Evolutionary conservation across 2,113 vertebrate genomes (phyloP), one percentile per base, ranked within the genome.

Genomic region (Synodontis membranacea): DNA sequence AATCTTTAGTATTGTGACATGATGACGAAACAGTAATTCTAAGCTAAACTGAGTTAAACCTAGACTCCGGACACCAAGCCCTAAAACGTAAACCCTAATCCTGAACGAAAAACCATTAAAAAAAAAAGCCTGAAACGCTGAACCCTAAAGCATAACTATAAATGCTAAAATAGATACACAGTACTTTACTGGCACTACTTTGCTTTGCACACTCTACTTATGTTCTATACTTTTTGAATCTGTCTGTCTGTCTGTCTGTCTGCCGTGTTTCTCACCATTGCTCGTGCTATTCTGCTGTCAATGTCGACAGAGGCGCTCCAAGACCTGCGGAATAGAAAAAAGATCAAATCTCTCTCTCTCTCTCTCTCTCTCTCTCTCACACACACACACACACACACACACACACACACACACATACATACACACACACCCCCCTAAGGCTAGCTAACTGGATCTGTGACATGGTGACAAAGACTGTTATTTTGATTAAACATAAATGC

Each of bases 211-310:
- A 31, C 4, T 64, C 62, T 34, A 34, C 14, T n/a, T n/a, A n/a
- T n/a, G n/a, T n/a, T n/a, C n/a, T n/a, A n/a, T n/a, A n/a, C n/a
- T 10, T 70, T 70, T 19, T 39, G 1, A 70, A 44, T 82, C 58
- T 82, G 31, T 82, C 80, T 31, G 34, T 82, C 80, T 48, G 23
- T 82, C 80, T 62, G 50, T 83, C 82, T 68, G 52, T 70, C 17
- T 25, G 31, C 31, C 4, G 68, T 42, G 75, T 37, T 80, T 39
- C 78, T 80, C 23, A 80, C 78, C 78, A 80, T 80, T 80, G 78
- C 78, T 39, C 15, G 31, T 23, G 52, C 78, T 39, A 80, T 80
- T 58, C 52, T 80, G 78, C 34, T 58, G 78, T 80, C 50, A 39
- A 80, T 80, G 17, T 79, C 31, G 1, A 1, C 11, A 10, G 34